Percentiles rank a stretch among this genome's conserved stretches.
These are phyloP conservation scores for Philantomba maxwellii DNA, from an alignment of 2,113 vertebrate genomes.

Conservation along the genomic window DNA sequence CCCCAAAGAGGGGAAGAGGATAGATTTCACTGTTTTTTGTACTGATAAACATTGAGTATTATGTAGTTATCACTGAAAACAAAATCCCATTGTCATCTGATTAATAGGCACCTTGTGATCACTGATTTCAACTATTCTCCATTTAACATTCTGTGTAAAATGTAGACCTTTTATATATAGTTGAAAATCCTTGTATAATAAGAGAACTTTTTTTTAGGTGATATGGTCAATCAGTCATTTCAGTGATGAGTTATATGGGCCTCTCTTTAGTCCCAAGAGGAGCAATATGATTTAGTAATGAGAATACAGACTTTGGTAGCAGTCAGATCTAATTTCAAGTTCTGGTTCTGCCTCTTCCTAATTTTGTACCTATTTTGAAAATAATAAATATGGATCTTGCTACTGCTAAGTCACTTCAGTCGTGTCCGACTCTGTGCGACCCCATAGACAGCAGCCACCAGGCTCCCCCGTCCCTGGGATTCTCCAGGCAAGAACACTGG, in stretches of 20 bases:
- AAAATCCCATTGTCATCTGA: slow-evolving; percentile 3
- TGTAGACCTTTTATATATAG: background rate
- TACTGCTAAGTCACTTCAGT: too few relatives aligned
- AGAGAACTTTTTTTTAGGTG: background rate
- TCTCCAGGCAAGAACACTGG: too few relatives aligned
- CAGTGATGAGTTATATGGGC: background rate
- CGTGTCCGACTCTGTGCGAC: too few relatives aligned
- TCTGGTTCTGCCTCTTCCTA: background rate
- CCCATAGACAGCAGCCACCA: too few relatives aligned
- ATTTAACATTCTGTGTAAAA: background rate
- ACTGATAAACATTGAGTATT: background rate
- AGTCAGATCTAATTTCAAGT: background rate
- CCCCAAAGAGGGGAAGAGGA: background rate
- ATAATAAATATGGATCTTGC: background rate
- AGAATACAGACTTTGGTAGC: background rate
- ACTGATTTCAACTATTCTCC: background rate
- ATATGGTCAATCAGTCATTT: background rate
- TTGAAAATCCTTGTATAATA: background rate
- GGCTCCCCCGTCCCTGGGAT: too few relatives aligned
- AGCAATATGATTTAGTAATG: background rate
- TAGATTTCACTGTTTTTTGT: background rate
- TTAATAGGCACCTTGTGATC: background rate
- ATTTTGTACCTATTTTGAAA: background rate
- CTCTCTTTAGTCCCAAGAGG: background rate
- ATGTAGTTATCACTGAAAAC: background rate